A percentile compares a stretch with the other conserved stretches of the same genome.
phyloP scores from a whole-genome alignment of 2,113 vertebrate species.

The Saguinus midas region DNA sequence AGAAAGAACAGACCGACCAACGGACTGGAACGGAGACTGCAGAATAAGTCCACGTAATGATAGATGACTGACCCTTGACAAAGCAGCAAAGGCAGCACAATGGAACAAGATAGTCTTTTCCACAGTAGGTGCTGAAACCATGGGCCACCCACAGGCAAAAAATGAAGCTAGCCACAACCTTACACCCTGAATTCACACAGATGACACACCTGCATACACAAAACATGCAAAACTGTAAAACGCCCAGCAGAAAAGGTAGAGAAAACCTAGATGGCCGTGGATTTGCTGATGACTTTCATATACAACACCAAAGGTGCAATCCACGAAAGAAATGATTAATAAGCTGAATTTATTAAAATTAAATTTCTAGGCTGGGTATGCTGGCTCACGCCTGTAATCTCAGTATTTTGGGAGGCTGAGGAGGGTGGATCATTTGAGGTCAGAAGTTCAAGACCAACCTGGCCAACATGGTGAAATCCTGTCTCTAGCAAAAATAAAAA shows the following conservation, averaged over 20 bases:
- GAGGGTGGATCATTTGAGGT: too few species aligned
- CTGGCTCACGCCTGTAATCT: too few species aligned
- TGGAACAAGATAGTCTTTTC: neutral
- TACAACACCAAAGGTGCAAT: neutral
- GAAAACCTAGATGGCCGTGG: too few species aligned
- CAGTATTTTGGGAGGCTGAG: too few species aligned
- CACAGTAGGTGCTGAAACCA: neutral
- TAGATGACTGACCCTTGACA: neutral
- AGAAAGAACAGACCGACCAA: neutral
- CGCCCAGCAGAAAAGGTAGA: neutral
- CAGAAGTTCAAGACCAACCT: too few species aligned
- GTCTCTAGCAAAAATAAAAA: too few species aligned
- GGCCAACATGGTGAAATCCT: too few species aligned
- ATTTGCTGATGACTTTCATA: neutral
- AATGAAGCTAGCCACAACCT: neutral
- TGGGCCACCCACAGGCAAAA: too few species aligned
- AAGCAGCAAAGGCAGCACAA: rapidly evolving
- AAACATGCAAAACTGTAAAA: neutral
- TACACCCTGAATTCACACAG: neutral
- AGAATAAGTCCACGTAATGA: neutral
- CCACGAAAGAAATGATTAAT: neutral
- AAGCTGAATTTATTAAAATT: too few species aligned
- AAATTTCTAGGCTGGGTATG: too few species aligned
- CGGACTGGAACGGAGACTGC: too few species aligned
- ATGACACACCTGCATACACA: neutral